Percentiles rank a stretch among this genome's conserved stretches.
These are phyloP conservation scores for Drosophila nr. perissopoda DNA, from an alignment of 2,888 invertebrate species.

Conservation along the genomic window DNA sequence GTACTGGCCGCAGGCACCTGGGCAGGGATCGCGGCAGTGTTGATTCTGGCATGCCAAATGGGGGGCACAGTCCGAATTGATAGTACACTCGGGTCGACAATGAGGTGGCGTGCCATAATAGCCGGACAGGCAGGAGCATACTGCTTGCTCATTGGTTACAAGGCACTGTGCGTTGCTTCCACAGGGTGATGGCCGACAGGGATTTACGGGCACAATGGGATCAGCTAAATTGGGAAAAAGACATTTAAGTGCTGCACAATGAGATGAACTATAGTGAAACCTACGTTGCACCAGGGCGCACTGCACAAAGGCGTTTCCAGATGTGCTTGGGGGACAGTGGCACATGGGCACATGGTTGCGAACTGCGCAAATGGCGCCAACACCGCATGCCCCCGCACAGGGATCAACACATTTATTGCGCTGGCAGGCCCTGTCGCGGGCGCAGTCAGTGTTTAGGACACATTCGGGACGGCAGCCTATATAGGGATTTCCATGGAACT, in stretches of 20 bases:
- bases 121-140: slow-evolving; percentile 89
- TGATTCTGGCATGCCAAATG: slow-evolving; percentile 90
- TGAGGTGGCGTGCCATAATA: slow-evolving; percentile 91
- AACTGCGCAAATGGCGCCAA: slow-evolving; percentile 90
- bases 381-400: slow-evolving; percentile 91
- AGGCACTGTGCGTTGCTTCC: slow-evolving; percentile 91
- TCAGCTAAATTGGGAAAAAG: slow-evolving; percentile 50
- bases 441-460: slow-evolving; percentile 91
- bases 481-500: slow-evolving; percentile 88
- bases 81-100: slow-evolving; percentile 91
- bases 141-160: slow-evolving; percentile 88
- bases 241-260: background rate
- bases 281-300: slow-evolving; percentile 86
- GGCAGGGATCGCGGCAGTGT: slow-evolving; percentile 91
- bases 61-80: slow-evolving; percentile 90
- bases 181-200: slow-evolving; percentile 91
- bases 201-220: slow-evolving; percentile 80
- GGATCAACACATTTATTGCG: slow-evolving; percentile 92
- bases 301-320: slow-evolving; percentile 90
- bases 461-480: slow-evolving; percentile 93
- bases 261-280: slow-evolving; percentile 81
- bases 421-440: slow-evolving; percentile 90
- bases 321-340: slow-evolving; percentile 88
- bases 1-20: slow-evolving; percentile 90
- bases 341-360: slow-evolving; percentile 91